These are phyloP conservation scores for Biston stratarius DNA, from an alignment of 2,888 invertebrate genomes.

Conservation along the genomic window DNA sequence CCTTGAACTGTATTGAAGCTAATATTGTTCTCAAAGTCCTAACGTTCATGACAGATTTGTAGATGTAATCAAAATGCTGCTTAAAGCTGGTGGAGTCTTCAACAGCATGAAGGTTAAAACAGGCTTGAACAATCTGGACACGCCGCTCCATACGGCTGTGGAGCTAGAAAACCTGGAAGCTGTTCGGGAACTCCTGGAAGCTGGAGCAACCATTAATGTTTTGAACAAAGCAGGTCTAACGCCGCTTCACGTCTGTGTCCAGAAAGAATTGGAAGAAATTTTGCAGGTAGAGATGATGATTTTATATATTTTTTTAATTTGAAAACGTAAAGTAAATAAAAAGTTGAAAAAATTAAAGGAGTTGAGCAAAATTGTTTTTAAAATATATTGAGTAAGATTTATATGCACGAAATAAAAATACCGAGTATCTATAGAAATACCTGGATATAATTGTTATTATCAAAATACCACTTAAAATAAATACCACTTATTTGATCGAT, in stretches of 20 bases:
- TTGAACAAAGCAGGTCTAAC: constrained; percentile 78
- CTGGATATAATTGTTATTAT: too few species aligned
- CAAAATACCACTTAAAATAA: too few species aligned
- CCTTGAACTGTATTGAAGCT: neutral
- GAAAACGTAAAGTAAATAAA: too few species aligned
- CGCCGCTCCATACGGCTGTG: constrained; percentile 84
- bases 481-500: too few species aligned
- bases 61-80: constrained; percentile 64
- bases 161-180: constrained; percentile 74
- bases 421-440: too few species aligned
- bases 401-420: too few species aligned
- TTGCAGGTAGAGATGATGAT: constrained; percentile 61
- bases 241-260: constrained; percentile 83
- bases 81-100: constrained; percentile 61
- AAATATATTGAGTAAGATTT: too few species aligned
- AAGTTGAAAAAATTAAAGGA: too few species aligned
- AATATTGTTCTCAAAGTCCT: neutral
- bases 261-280: constrained; percentile 71
- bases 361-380: too few species aligned
- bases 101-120: constrained; percentile 54
- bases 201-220: constrained; percentile 72
- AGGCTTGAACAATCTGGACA: constrained; percentile 55
- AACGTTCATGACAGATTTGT: constrained; percentile 55
- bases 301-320: too few species aligned
- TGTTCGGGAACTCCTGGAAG: constrained; percentile 72